Base-by-base conservation (phyloP, 2,113 vertebrate genomes). In the Hiodon tergisus region DNA sequence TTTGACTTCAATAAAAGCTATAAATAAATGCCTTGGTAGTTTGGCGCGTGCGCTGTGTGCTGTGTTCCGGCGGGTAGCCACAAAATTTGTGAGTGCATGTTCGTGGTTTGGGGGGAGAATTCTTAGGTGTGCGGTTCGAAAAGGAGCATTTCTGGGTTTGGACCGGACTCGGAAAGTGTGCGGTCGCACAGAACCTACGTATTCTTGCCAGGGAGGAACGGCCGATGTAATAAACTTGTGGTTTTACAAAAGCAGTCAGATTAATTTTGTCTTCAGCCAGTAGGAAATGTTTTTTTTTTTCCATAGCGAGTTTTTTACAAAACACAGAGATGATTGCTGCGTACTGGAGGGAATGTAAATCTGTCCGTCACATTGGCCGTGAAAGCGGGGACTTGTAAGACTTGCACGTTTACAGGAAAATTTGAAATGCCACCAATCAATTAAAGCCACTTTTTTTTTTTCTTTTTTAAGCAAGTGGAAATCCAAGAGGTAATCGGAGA, bases 1-100 rank as follows among this genome's bases (percentile, higher is more conserved):
- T 90, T 88, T 91, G 90, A 92, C 90, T 93, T 93, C 90, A 93
- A 93, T 94, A 93, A 94, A 93, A 89, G 92, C 93, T 92, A 90
- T 93, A 94, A 80, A 81, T 78, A 75, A 74, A 76, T 82, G 67
- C 65, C 59, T 51, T 16, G 63, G 60, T 46, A 76, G 78, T 77
- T 73, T 81, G 69, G 65, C 50, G 11, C 69, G 60, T 72, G 55
- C 54, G 47, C 50, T 68, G 62, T 73, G 63, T 69, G 46, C 13
- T 74, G 57, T 66, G 52, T 65, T 14, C 72, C 50, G 53, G 48
- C 55, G 31, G 17, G 57, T 51, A 14, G 58, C n/a, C 60, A 61
- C 57, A 52, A 46, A 52, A 14, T 31, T 31, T 31, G 31, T 31
- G 31, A 31, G 31, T 31, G 31, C 31, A 31, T 31, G 31, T 31